These are phyloP conservation scores for Catocala nupta DNA, from an alignment of 2,888 invertebrate genomes.

Conservation along the genomic window DNA sequence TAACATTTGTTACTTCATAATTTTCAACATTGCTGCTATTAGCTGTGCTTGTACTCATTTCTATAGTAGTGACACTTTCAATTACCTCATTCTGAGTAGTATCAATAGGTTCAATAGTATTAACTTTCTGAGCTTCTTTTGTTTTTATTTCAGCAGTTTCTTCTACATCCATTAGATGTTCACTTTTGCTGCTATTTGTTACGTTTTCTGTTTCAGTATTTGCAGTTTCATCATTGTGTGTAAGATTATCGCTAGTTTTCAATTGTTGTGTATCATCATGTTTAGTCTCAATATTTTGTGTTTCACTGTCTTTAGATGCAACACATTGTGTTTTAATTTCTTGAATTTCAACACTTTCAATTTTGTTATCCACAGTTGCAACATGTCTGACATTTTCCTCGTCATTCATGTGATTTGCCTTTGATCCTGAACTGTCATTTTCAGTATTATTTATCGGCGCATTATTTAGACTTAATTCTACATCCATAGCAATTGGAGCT, in stretches of 20 bases:
- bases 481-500: constrained; percentile 20
- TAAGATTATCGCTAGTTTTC: neutral
- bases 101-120: neutral
- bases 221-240: constrained; percentile 1
- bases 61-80: neutral
- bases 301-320: no score
- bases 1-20: neutral
- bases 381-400: no score
- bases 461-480: constrained; percentile 16
- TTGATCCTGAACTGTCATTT: no score
- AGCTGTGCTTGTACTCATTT: neutral
- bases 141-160: neutral
- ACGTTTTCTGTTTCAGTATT: neutral
- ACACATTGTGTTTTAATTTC: no score
- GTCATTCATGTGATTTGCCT: no score
- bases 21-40: neutral
- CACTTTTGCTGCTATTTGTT: neutral
- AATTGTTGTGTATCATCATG: no score
- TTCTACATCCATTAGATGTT: neutral
- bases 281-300: neutral
- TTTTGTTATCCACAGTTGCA: no score
- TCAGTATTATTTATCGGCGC: neutral
- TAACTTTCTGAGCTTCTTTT: neutral
- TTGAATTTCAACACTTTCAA: neutral
- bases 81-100: neutral